phyloP scores from a whole-genome alignment of 2,888 invertebrate species.

The Mellilla xanthometata region DNA sequence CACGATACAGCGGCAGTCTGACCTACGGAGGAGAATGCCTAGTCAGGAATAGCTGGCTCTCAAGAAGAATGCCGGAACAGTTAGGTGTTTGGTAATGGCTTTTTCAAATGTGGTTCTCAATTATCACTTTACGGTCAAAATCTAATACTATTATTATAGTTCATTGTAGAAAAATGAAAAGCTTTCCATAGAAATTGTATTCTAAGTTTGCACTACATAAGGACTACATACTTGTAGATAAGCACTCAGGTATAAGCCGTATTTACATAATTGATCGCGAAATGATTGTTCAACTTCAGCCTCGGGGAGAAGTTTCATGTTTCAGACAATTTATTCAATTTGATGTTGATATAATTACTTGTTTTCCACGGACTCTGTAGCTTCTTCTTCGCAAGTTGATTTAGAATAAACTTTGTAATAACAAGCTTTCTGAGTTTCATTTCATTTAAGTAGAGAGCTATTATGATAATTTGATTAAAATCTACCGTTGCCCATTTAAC shows the following conservation, averaged over 20 bases:
- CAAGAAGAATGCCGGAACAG: no score
- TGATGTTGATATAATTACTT: conserved; percentile 25
- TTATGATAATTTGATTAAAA: no score
- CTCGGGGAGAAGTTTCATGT: conserved; percentile 17
- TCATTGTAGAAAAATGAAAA: no score
- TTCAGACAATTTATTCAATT: conserved; percentile 24
- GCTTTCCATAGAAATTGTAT: no score
- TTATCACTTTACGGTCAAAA: no score
- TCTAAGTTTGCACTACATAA: no score
- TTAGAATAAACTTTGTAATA: conserved; percentile 13
- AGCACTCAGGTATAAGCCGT: conserved; percentile 24
- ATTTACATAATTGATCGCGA: conserved; percentile 27
- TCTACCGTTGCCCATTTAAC: not conserved
- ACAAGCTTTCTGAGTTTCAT: conserved; percentile 9
- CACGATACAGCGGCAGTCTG: no score
- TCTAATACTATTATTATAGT: no score
- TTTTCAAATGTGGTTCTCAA: no score
- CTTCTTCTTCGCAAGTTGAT: conserved; percentile 13
- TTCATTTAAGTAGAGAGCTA: not conserved
- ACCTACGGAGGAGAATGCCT: no score
- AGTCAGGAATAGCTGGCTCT: no score
- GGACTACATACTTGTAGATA: conserved; percentile 15
- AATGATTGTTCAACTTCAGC: conserved; percentile 25
- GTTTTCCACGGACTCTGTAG: conserved; percentile 15
- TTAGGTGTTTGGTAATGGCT: no score